Percentiles rank a stretch among this genome's conserved stretches.
Evolutionary conservation across 35 echinoderm and acorn worm genomes (phyloP).

Genomic region (Strongylocentrotus purpuratus): DNA sequence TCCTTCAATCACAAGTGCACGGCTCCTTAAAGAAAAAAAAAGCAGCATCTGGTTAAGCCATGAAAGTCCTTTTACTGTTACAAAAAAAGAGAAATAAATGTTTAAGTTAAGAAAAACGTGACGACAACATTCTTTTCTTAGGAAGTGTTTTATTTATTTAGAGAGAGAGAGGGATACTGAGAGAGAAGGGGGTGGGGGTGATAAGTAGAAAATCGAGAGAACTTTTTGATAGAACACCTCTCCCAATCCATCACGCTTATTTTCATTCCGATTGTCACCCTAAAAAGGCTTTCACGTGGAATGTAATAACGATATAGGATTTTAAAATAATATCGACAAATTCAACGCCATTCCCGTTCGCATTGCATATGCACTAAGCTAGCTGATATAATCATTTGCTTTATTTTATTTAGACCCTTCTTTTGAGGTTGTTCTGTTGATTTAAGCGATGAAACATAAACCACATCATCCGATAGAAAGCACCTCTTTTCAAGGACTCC

Average conservation of each 20-base stretch:
- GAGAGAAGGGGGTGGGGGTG: background rate
- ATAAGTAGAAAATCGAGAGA: no score
- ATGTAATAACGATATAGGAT: background rate
- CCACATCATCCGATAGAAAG: background rate
- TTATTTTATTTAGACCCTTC: no score
- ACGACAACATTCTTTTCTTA: no score
- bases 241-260: background rate
- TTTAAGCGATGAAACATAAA: background rate
- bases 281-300: background rate
- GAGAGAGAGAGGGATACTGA: background rate
- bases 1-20: background rate
- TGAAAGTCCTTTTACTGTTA: no score
- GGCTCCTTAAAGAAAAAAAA: background rate
- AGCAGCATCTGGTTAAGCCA: no score
- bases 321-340: background rate
- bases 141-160: background rate
- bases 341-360: background rate
- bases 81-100: background rate
- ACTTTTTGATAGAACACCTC: no score
- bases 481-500: background rate
- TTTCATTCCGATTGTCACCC: background rate
- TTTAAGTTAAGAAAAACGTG: background rate
- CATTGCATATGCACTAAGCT: background rate
- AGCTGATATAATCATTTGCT: no score
- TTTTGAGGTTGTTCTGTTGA: background rate